Evolutionary conservation across 2,113 vertebrate genomes (phyloP), one percentile per base, ranked within the genome.

Genomic region (Ceyx margarethae): DNA sequence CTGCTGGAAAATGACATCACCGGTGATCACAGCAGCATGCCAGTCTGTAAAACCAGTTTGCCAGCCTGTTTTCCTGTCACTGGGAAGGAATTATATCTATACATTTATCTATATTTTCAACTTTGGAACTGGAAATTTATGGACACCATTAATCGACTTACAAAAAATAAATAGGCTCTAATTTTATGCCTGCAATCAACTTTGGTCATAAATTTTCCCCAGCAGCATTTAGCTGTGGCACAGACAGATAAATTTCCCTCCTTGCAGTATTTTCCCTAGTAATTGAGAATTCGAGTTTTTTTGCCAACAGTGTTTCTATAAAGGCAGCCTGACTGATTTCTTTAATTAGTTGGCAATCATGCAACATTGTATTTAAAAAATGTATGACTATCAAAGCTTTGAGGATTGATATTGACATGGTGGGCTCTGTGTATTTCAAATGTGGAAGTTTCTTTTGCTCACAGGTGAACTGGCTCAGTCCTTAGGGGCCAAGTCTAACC

Each of bases 261-360:
- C 4, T 66, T 20, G 23, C 75, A 46, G 5, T 46, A 25, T 92
- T 89, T 88, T 53, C 26, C 35, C 22, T n/a, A 51, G 57, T 62
- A 67, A 82, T 5, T 67, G 74, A 65, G 75, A 75, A 86, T 48
- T 23, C 22, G 16, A 46, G 22, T 75, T 88, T 61, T 66, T 58
- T 76, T 2, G 0, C 45, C 42, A 73, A 6, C 60, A 37, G 23
- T 4, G 10, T 29, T 82, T 58, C 76, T 56, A 76, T 54, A 67
- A 90, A 74, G 67, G 28, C 58, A 79, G 50, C 25, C 25, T 37
- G 66, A 80, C 35, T 68, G 56, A 58, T 85, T 58, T 66, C 46
- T 90, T 92, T 85, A 90, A 87, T 87, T 84, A 86, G 66, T 45
- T 84, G 85, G 31, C 42, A 87, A 58, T 84, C 77, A 23, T 3